Percentiles rank a stretch among this genome's conserved stretches.
Conservation (phyloP, 1,140 invertebrate species). For the Cyrtorhinus lividipennis region DNA sequence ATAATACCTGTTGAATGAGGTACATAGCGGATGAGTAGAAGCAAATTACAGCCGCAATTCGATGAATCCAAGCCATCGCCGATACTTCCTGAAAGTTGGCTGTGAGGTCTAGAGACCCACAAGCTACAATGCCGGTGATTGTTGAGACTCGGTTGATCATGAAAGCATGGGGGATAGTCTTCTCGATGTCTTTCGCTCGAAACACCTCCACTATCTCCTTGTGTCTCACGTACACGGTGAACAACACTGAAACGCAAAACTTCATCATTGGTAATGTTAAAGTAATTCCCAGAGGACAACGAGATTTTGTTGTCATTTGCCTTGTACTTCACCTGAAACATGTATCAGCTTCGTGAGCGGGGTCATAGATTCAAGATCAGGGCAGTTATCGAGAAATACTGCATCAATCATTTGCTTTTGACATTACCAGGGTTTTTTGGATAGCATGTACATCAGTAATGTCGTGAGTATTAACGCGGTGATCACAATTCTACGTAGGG, state of each 20-base stretch:
- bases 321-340: too few relatives aligned
- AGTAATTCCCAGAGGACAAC: too few relatives aligned
- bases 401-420: too few relatives aligned
- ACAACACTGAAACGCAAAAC: slow-evolving; percentile 19
- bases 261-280: too few relatives aligned
- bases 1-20: slow-evolving; percentile 19
- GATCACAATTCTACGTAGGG: too few relatives aligned
- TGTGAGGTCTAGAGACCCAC: slow-evolving; percentile 11
- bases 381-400: too few relatives aligned
- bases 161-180: not conserved
- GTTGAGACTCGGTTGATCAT: slow-evolving; percentile 14
- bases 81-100: slow-evolving; percentile 19
- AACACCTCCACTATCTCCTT: slow-evolving; percentile 18
- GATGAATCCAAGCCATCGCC: slow-evolving; percentile 6
- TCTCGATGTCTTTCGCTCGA: not conserved
- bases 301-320: too few relatives aligned
- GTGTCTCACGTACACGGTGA: slow-evolving; percentile 19
- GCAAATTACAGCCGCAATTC: slow-evolving; percentile 10
- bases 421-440: too few relatives aligned
- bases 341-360: too few relatives aligned
- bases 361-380: too few relatives aligned
- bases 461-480: too few relatives aligned
- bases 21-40: slow-evolving; percentile 16
- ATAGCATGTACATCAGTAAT: too few relatives aligned
- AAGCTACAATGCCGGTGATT: slow-evolving; percentile 10